phyloP scores from a whole-genome alignment of 1,140 invertebrate species.

The Drosophila nebulosa region DNA sequence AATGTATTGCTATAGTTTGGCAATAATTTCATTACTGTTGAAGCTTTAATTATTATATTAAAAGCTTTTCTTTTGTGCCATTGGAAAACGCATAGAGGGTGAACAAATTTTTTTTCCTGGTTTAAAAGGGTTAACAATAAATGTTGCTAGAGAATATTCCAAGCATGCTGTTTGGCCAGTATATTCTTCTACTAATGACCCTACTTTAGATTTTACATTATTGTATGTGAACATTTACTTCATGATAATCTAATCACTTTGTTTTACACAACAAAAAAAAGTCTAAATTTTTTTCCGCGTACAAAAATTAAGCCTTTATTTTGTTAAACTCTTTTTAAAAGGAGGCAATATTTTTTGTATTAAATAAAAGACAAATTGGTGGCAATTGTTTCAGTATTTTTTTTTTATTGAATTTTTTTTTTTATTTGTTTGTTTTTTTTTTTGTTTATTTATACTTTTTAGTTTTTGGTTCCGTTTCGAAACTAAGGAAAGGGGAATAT shows the following conservation, averaged over 20 bases:
- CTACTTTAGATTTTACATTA: no score
- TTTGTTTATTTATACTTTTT: slow-evolving; percentile 48
- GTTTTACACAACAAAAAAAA: slow-evolving; percentile 37
- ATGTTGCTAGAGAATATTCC: no score
- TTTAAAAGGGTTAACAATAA: no score
- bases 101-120: no score
- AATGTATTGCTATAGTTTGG: background rate
- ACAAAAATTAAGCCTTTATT: slow-evolving; percentile 43
- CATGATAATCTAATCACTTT: background rate
- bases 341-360: slow-evolving; percentile 57
- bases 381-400: slow-evolving; percentile 75
- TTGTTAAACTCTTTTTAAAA: slow-evolving; percentile 23
- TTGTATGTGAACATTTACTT: background rate
- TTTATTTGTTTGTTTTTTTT: slow-evolving; percentile 22
- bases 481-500: slow-evolving; percentile 51
- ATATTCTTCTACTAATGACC: background rate
- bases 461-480: slow-evolving; percentile 26
- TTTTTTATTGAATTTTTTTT: slow-evolving; percentile 64
- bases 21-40: background rate
- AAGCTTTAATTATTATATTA: no score
- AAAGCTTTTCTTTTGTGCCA: no score
- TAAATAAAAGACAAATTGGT: slow-evolving; percentile 77
- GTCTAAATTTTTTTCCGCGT: slow-evolving; percentile 24
- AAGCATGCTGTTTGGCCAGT: no score
- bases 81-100: no score